These are phyloP conservation scores for Callorhinus ursinus DNA, from an alignment of 2,113 vertebrate genomes.

Conservation along the genomic window DNA sequence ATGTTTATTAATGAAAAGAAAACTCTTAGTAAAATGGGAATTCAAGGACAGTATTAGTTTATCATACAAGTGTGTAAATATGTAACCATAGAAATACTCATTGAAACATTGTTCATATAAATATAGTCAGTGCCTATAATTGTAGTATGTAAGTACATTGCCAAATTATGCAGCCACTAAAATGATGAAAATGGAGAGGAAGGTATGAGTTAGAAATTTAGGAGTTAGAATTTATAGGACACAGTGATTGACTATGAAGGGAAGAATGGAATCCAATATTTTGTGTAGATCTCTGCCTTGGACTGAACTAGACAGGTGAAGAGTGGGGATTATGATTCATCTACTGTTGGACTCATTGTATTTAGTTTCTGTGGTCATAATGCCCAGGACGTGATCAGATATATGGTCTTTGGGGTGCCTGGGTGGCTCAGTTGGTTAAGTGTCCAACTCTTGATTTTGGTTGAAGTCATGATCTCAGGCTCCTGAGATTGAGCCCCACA, in stretches of 20 bases:
- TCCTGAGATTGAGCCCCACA: neutral
- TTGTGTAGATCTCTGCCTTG: constrained; percentile 24
- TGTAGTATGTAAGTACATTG: neutral
- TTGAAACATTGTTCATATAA: neutral
- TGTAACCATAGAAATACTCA: neutral
- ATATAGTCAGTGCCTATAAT: neutral
- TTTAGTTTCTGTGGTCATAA: neutral
- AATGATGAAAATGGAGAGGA: neutral
- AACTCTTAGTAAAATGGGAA: neutral
- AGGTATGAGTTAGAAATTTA: neutral
- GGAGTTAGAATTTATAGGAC: neutral
- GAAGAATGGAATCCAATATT: neutral
- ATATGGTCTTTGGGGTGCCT: neutral
- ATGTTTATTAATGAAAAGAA: neutral
- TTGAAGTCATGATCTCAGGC: neutral
- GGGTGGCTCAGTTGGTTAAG: neutral
- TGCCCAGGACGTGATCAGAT: neutral
- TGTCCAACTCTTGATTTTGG: neutral
- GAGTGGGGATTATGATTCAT: neutral
- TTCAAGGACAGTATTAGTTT: neutral
- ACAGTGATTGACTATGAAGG: neutral
- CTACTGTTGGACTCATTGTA: neutral
- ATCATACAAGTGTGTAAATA: neutral
- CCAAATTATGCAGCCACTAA: neutral
- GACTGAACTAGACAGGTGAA: neutral